Evolutionary conservation across 2,113 vertebrate species (phyloP).

Genomic region (Proteles cristata): DNA sequence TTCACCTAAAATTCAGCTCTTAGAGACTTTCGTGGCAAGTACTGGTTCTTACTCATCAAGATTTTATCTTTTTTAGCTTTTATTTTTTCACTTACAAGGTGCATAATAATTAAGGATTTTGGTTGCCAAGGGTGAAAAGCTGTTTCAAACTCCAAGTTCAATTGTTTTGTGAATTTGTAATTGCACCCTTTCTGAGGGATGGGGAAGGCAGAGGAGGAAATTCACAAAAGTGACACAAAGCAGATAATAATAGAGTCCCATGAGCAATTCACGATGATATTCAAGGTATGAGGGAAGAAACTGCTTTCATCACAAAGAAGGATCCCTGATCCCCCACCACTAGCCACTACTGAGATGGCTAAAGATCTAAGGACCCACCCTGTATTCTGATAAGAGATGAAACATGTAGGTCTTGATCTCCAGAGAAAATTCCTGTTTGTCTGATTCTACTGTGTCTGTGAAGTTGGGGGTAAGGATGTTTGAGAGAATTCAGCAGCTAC

Average conservation of each 20-base stretch:
- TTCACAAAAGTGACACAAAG: constrained; percentile 63
- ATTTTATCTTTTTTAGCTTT: constrained; percentile 59
- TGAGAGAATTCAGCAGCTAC: not conserved
- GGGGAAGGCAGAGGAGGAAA: constrained; percentile 77
- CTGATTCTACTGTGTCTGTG: not conserved
- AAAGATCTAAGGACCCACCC: not conserved
- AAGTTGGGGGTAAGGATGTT: not conserved
- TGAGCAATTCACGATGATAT: constrained; percentile 73
- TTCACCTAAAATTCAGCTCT: not conserved
- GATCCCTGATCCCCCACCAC: constrained; percentile 50
- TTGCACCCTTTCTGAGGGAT: constrained; percentile 79
- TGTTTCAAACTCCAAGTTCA: constrained; percentile 75
- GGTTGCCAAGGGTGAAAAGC: constrained; percentile 80
- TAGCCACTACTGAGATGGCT: constrained; percentile 57
- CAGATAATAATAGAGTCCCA: constrained; percentile 57
- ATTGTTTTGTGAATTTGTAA: constrained; percentile 78
- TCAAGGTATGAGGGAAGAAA: constrained; percentile 70
- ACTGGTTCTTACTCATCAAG: constrained; percentile 50
- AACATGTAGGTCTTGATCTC: not conserved
- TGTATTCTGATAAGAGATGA: not conserved
- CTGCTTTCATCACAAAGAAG: constrained; percentile 65
- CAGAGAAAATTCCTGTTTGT: not conserved
- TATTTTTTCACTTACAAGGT: constrained; percentile 69
- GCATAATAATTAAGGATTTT: constrained; percentile 78
- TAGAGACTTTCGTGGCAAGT: constrained; percentile 46